These are phyloP conservation scores for Spatulosminthurus flaviceps DNA, from an alignment of 2,888 invertebrate genomes.

Conservation along the genomic window DNA sequence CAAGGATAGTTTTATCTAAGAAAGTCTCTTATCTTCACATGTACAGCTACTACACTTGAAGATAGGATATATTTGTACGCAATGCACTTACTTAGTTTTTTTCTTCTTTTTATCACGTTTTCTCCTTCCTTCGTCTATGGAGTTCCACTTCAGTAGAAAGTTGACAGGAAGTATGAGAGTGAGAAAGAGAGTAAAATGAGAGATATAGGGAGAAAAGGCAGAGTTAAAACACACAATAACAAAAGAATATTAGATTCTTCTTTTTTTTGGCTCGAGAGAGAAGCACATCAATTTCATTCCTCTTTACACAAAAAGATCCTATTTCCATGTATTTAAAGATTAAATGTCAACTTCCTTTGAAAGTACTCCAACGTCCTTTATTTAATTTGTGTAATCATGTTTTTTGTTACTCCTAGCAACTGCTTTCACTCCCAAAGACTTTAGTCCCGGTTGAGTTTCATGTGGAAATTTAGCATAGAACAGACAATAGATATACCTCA, in stretches of 20 bases:
- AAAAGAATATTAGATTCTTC: conserved; percentile 6
- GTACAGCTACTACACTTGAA: background rate
- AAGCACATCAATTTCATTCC: conserved; percentile 4
- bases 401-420: background rate
- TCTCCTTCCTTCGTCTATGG: no score
- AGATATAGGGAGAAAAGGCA: no score
- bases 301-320: background rate
- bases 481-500: no score
- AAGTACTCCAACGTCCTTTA: background rate
- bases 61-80: background rate
- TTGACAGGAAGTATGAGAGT: background rate
- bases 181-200: no score
- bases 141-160: no score
- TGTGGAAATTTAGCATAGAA: no score
- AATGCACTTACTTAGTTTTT: no score
- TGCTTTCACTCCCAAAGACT: background rate
- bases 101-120: no score
- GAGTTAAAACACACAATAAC: background rate
- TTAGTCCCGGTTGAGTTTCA: no score
- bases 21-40: no score
- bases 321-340: background rate
- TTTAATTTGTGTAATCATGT: background rate
- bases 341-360: conserved; percentile 1
- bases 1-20: no score
- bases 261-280: background rate